Evolutionary conservation across 1,140 invertebrate species (phyloP).

Genomic region (Rhopalosiphum padi): DNA sequence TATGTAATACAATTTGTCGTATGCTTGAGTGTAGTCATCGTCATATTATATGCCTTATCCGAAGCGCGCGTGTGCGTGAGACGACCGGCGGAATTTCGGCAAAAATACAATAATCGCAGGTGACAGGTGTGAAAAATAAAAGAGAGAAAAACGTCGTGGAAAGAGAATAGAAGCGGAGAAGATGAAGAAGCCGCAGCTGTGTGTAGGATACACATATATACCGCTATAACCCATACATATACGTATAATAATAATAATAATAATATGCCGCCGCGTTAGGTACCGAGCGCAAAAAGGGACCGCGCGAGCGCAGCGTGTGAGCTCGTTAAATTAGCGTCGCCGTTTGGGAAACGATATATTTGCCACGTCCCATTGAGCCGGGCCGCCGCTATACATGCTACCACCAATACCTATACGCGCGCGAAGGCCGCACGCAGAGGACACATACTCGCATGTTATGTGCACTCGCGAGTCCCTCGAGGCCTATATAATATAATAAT

Average conservation of each 20-base stretch:
- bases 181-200: slow-evolving; percentile 52
- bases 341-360: slow-evolving; percentile 57
- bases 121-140: slow-evolving; percentile 46
- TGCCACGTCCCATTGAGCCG: slow-evolving; percentile 56
- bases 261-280: neutral
- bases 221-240: neutral
- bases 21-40: neutral
- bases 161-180: neutral
- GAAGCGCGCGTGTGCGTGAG: neutral
- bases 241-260: neutral
- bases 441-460: neutral
- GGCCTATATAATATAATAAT: neutral
- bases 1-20: slow-evolving; percentile 1
- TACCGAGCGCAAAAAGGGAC: slow-evolving; percentile 19
- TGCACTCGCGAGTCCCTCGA: slow-evolving; percentile 7
- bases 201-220: neutral
- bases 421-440: slow-evolving; percentile 15
- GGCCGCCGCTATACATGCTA: neutral
- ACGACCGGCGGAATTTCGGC: slow-evolving; percentile 3
- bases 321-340: slow-evolving; percentile 57
- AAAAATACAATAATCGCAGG: slow-evolving; percentile 25
- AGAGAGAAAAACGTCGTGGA: neutral
- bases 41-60: neutral
- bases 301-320: slow-evolving; percentile 53
- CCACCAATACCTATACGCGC: neutral